Evolutionary conservation across 2,888 invertebrate genomes (phyloP).

Genomic region (Blomia tropicalis): DNA sequence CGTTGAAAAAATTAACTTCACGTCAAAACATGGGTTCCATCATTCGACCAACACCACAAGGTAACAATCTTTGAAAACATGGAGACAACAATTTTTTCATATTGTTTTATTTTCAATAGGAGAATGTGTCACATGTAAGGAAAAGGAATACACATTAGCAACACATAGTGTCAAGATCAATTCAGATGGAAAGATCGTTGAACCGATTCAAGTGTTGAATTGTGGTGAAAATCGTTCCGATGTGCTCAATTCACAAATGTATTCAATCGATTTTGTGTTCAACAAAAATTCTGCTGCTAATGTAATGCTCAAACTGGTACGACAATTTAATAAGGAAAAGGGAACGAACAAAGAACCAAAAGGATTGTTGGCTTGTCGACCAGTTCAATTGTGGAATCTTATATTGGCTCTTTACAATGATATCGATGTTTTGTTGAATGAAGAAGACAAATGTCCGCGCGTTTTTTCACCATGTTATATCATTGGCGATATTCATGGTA

Average conservation of each 20-base stretch:
- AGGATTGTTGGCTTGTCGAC: slow-evolving; percentile 3
- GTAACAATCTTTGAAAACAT: no score
- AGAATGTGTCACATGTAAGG: slow-evolving; percentile 15
- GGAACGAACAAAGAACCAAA: not conserved
- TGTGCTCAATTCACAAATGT: not conserved
- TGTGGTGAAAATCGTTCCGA: not conserved
- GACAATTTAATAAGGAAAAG: not conserved
- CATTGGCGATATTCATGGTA: slow-evolving; percentile 57
- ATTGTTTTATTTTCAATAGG: slow-evolving; percentile 1
- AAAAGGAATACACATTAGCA: slow-evolving; percentile 18
- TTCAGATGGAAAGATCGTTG: slow-evolving; percentile 14
- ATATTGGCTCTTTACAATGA: slow-evolving; percentile 39
- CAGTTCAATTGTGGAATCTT: slow-evolving; percentile 1
- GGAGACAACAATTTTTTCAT: no score
- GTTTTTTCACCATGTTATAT: slow-evolving; percentile 45
- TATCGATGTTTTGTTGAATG: slow-evolving; percentile 40
- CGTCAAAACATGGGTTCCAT: not conserved
- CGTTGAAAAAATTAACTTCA: not conserved
- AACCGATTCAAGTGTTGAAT: slow-evolving; percentile 18
- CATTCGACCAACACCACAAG: no score
- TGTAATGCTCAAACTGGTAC: not conserved
- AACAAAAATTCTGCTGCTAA: not conserved
- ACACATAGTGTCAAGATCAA: slow-evolving; percentile 18
- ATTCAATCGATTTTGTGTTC: slow-evolving; percentile 16
- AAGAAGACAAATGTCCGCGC: slow-evolving; percentile 43